Evolutionary conservation across 23 tunicate genomes (phyloP), one percentile per base, ranked within the genome.

Genomic region (Trididemnum miniatum): DNA sequence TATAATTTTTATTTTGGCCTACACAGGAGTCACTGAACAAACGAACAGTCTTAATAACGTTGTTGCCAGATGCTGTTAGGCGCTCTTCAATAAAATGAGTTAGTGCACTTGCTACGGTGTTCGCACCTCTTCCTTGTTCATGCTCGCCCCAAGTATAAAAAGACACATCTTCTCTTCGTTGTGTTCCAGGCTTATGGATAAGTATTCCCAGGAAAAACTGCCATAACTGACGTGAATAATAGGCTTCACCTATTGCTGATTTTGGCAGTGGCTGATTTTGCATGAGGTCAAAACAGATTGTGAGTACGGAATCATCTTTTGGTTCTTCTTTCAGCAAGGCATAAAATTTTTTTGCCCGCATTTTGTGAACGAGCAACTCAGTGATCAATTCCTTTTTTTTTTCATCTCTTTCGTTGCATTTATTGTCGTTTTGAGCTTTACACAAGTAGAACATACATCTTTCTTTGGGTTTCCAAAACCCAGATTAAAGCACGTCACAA

Each of bases 381-480:
- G 76, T 69, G 76, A 69, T 38, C 76, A 69, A 69, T 12, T 69
- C 76, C 76, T 23, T 69, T 69, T 69, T 69, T 32, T 69, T 32
- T 2, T 69, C 23, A 4, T 36, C 76, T 7, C 32, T 23, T 34
- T 4, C 38, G 39, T 18, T 30, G 76, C 76, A 69, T 23, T 69
- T 4, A 69, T 4, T 31, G 76, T 69, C 7, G 76, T 29, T 23
- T 69, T 69, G 15, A 69, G 4, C 76, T 69, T 69, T 38, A 69
- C 76, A 38, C 76, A 69, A 15, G 38, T 69, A 5, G 76, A 69
- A 23, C 38, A 32, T 12, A 69, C 76, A 69, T 69, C 76, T 33
- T 36, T 32, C 38, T 33, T 69, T 9, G 76, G 76, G 36, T 69
- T 34, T 69, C 38, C 38, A 29, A 69, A 69, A 18, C 76, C 38